A percentile compares a stretch with the other conserved stretches of the same genome.
phyloP scores from a whole-genome alignment of 1,140 invertebrate genomes.

The Drosophila sechellia region DNA sequence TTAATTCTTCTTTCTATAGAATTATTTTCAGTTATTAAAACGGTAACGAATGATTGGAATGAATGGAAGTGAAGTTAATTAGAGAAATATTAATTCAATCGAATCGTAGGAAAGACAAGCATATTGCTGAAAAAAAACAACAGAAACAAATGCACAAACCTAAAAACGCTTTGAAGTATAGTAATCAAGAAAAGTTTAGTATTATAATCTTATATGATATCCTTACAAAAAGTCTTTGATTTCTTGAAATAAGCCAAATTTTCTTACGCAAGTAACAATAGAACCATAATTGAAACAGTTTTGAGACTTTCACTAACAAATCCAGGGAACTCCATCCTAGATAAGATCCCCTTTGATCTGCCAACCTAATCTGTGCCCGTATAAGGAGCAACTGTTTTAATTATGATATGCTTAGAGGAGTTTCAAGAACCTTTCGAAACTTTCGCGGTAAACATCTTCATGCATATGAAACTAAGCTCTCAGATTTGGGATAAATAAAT shows the following conservation, averaged over 20 bases:
- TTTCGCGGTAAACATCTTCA: constrained; percentile 46
- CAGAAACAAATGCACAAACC: too few species aligned
- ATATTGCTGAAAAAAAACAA: too few species aligned
- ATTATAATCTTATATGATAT: neutral
- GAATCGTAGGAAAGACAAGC: too few species aligned
- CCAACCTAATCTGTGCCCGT: constrained; percentile 8
- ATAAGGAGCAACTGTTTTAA: constrained; percentile 39
- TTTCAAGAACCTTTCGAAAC: constrained; percentile 11
- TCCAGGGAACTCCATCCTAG: neutral
- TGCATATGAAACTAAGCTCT: constrained; percentile 47
- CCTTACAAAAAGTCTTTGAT: neutral
- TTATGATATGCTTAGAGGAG: constrained; percentile 31
- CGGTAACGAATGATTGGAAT: too few species aligned
- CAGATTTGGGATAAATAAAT: constrained; percentile 37
- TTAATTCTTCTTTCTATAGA: too few species aligned
- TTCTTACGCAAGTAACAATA: neutral
- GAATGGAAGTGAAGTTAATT: too few species aligned
- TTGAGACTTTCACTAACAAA: neutral
- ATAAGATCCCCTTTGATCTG: constrained; percentile 34
- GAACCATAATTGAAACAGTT: neutral
- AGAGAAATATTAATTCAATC: too few species aligned
- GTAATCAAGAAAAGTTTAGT: neutral
- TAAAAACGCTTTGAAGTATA: too few species aligned
- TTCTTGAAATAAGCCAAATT: neutral
- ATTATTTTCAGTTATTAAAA: neutral